Conservation (phyloP, 2,113 vertebrate genomes). For the Climacteris rufus region DNA sequence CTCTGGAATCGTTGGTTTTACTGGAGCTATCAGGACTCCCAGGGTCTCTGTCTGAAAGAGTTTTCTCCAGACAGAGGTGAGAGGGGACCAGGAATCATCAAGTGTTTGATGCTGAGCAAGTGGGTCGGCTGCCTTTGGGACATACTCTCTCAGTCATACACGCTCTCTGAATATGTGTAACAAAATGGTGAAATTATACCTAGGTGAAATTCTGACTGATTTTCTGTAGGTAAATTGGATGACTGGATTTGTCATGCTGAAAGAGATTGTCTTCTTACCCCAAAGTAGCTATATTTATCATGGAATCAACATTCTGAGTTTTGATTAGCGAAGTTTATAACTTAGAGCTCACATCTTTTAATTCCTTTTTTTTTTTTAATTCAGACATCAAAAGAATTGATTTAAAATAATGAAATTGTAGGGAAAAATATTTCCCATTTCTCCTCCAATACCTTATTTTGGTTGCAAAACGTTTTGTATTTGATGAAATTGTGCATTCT, state of each 20-base stretch:
- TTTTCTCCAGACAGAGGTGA: not conserved
- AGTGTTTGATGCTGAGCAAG: not conserved
- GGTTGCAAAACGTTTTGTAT: not conserved
- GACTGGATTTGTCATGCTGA: not conserved
- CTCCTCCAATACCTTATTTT: not conserved
- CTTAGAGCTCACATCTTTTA: not conserved
- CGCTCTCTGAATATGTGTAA: not conserved
- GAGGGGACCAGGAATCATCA: not conserved
- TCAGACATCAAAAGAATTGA: not conserved
- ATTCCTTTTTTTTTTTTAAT: not conserved
- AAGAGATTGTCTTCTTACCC: not conserved
- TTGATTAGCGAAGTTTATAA: not conserved
- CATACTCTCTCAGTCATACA: rapidly evolving
- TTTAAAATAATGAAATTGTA: not conserved
- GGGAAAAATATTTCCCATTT: not conserved
- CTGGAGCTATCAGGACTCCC: not conserved
- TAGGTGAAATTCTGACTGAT: not conserved
- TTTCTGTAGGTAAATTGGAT: not conserved
- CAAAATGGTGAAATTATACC: not conserved
- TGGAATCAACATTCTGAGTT: not conserved
- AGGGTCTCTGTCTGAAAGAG: not conserved
- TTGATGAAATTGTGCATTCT: constrained; percentile 3
- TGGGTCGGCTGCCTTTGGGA: not conserved
- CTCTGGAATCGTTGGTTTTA: not conserved
- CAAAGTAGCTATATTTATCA: not conserved